Conservation (phyloP, 2,888 invertebrate genomes). For the Acanthosepion pharaonis region DNA sequence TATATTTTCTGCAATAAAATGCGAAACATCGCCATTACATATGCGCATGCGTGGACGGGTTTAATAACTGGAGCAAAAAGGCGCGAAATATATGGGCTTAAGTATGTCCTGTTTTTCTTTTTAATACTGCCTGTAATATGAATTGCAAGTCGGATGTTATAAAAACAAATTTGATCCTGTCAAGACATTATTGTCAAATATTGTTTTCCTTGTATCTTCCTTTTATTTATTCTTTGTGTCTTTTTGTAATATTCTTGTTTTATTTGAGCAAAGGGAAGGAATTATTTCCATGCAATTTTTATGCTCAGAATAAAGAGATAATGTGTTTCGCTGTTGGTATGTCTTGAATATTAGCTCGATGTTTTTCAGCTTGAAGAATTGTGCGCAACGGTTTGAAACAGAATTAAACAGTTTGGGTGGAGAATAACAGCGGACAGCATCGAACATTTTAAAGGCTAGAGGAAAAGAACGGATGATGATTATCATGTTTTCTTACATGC, state of each 20-base stretch:
- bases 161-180: not conserved
- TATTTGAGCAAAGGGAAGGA: not conserved
- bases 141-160: not conserved
- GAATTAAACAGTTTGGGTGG: not conserved
- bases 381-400: constrained; percentile 4
- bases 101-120: not conserved
- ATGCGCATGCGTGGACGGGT: not conserved
- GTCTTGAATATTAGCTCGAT: not conserved
- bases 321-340: not conserved
- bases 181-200: constrained; percentile 33
- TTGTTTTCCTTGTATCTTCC: not conserved
- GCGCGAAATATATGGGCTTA: not conserved
- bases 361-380: not conserved
- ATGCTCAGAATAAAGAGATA: constrained; percentile 4
- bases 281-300: not conserved
- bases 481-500: too few relatives aligned
- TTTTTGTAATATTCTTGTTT: not conserved
- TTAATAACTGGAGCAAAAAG: constrained; percentile 21
- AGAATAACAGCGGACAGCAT: not conserved
- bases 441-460: not conserved
- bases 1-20: not conserved
- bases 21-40: not conserved
- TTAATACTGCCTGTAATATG: not conserved
- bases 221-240: not conserved
- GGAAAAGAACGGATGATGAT: too few relatives aligned